These are phyloP conservation scores for Sparidentex hasta DNA, from an alignment of 2,797 vertebrate species.

Conservation along the genomic window DNA sequence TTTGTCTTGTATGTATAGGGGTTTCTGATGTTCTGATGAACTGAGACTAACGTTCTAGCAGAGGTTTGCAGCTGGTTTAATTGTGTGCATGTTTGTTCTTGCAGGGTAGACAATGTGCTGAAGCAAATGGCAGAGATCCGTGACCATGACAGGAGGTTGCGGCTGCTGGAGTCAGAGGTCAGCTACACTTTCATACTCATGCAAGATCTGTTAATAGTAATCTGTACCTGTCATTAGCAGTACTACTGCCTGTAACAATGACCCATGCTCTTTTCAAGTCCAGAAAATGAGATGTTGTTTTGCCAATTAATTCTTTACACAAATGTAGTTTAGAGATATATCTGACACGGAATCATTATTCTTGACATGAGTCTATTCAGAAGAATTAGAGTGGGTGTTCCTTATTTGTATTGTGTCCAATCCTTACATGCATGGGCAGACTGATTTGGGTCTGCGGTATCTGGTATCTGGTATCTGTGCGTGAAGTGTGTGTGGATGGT, in stretches of 20 bases:
- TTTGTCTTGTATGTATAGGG: neutral
- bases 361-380: neutral
- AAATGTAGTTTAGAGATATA: neutral
- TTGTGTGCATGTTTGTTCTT: slow-evolving; percentile 29
- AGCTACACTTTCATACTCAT: slow-evolving; percentile 3
- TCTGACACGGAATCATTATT: neutral
- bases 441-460: neutral
- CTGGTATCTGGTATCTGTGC: neutral
- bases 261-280: neutral
- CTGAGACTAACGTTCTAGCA: slow-evolving; percentile 6
- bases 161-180: slow-evolving; percentile 87
- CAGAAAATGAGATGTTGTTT: neutral
- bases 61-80: neutral
- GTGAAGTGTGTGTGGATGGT: neutral
- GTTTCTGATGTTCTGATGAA: slow-evolving; percentile 5
- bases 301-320: neutral
- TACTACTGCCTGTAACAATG: neutral
- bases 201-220: no score
- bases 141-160: slow-evolving; percentile 86
- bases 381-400: neutral
- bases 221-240: neutral
- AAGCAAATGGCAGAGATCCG: slow-evolving; percentile 88
- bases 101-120: slow-evolving; percentile 88
- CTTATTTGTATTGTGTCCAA: neutral
- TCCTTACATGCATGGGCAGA: neutral